Evolutionary conservation across 2,888 invertebrate species (phyloP).

Genomic region (Drosophila pegasa): DNA sequence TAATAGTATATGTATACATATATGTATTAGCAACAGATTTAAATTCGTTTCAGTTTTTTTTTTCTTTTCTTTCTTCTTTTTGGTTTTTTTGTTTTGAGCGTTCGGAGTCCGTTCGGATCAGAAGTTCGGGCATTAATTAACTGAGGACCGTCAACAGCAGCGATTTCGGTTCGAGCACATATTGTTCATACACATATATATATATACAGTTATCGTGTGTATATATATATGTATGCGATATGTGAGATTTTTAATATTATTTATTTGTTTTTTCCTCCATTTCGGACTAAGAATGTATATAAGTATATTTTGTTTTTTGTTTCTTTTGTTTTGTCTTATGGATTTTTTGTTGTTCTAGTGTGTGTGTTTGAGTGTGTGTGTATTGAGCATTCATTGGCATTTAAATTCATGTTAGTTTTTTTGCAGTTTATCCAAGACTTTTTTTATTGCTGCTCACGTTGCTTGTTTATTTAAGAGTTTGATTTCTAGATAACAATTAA

Average conservation of each 20-base stretch:
- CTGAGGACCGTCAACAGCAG: constrained; percentile 36
- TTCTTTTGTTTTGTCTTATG: no score
- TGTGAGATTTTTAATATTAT: constrained; percentile 43
- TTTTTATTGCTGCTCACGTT: constrained; percentile 30
- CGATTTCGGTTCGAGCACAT: constrained; percentile 28
- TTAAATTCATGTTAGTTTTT: constrained; percentile 46
- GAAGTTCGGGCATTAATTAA: constrained; percentile 39
- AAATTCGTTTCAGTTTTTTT: constrained; percentile 15
- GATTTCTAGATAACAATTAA: constrained; percentile 45
- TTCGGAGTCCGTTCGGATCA: constrained; percentile 27
- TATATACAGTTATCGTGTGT: constrained; percentile 8
- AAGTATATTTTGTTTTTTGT: no score
- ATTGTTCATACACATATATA: constrained; percentile 8
- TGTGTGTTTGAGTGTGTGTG: neutral
- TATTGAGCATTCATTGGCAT: constrained; percentile 41
- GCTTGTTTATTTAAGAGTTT: constrained; percentile 30
- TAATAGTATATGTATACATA: constrained; percentile 9
- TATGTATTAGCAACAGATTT: constrained; percentile 19
- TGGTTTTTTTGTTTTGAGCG: constrained; percentile 8
- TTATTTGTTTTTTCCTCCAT: constrained; percentile 1
- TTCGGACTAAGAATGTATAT: constrained; percentile 39
- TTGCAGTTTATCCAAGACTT: constrained; percentile 32
- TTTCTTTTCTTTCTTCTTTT: neutral
- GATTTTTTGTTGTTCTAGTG: constrained; percentile 20
- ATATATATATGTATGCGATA: constrained; percentile 56